Evolutionary conservation across 2,113 vertebrate species (phyloP), one percentile per base, ranked within the genome.

Genomic region (Erpornis zantholeuca): DNA sequence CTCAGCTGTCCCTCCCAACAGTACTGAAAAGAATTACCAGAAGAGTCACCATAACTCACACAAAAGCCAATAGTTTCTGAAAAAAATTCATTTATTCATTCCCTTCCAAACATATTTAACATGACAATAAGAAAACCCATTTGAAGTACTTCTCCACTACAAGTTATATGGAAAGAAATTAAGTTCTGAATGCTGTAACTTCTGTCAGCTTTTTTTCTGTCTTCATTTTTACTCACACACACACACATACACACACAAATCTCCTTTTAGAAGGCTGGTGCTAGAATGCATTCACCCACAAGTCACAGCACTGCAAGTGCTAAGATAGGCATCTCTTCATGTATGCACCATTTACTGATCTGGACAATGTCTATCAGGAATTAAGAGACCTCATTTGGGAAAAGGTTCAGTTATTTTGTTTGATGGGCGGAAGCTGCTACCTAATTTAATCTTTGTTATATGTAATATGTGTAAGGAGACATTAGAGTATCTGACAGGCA

Each of bases 391-490:
- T 93, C 85, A 80, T 36, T 19, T 81, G 82, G 84, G 82, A 90
- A 80, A 85, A 95, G 90, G 75, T 71, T 95, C 71, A 25, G 42
- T 85, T 77, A 91, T 73, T 94, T 68, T 83, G 79, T 57, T 88
- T 92, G 82, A 80, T 83, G 56, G 87, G 82, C 35, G 75, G 84
- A 96, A 96, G 60, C 59, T 86, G 78, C 21, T 85, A 65, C 21
- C 53, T 89, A 92, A 92, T 95, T 94, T 80, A 91, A 94, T 96
- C 82, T 91, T 53, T 69, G 70, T 72, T 87, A 47, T 49, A 42
- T 10, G 10, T 35, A 86, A 86, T 72, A 38, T 15, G n/a, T 61
- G 35, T 35, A 86, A 76, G 42, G 31, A 84, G 75, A 85, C 50
- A 84, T 82, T 68, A 82, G 38, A 70, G 68, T 54, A 77, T 59